phyloP scores from a whole-genome alignment of 2,113 vertebrate species.

The Sander vitreus region DNA sequence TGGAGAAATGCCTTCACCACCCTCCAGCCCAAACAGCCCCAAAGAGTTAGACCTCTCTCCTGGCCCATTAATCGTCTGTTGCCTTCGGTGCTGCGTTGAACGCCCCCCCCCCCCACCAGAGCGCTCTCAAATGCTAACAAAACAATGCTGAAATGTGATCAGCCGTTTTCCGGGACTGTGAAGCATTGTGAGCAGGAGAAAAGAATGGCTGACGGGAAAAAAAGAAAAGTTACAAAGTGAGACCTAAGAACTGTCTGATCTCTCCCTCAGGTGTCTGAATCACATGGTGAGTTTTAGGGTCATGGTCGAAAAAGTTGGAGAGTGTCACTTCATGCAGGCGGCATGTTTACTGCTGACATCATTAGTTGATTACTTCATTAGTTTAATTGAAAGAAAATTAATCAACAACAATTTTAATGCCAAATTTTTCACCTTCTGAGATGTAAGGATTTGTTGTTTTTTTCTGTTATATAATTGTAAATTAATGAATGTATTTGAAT shows the following conservation, averaged over 20 bases:
- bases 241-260: conserved; percentile 42
- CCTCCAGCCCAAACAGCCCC: conserved; percentile 22
- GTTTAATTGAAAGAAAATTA: background rate
- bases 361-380: background rate
- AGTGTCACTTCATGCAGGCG: background rate
- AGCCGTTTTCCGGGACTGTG: conserved; percentile 51
- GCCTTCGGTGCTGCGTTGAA: no score
- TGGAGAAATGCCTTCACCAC: conserved; percentile 25
- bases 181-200: conserved; percentile 66
- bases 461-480: no score
- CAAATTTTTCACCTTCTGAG: no score
- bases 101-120: no score
- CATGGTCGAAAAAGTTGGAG: background rate
- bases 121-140: conserved; percentile 62
- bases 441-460: no score
- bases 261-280: conserved; percentile 44
- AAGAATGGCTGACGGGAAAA: conserved; percentile 51
- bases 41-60: conserved; percentile 51
- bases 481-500: no score
- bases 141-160: conserved; percentile 80
- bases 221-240: conserved; percentile 21
- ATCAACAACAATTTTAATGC: no score
- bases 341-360: background rate
- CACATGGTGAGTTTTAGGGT: conserved; percentile 21
- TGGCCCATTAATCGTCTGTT: conserved; percentile 42